Evolutionary conservation across 2,888 invertebrate genomes (phyloP), one percentile per base, ranked within the genome.

Genomic region (Parnassius glacialis): DNA sequence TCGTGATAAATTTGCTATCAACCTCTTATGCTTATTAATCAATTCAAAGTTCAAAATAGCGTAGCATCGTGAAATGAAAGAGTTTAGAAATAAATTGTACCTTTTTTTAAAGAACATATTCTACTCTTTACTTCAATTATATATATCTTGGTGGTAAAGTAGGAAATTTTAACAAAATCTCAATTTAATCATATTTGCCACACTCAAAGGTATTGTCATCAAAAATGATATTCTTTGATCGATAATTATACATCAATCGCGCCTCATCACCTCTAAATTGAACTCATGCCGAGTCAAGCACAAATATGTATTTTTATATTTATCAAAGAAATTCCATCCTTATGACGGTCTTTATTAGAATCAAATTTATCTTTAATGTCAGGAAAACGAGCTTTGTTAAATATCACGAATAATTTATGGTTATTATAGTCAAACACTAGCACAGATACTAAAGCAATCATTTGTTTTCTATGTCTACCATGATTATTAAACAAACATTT

Each of bases 401-500:
- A 41, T 25, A 25, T 62, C 56, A 67, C 62, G 70, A 72, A 78
- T 81, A 79, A 83, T 80, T 79, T 84, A 83, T 81, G 79, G 73
- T 76, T 79, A 81, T 79, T 81, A 80, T 78, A 78, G 75, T 73
- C 75, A 75, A 78, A 78, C 79, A 78, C 70, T 74, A 74, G 74
- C 70, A 74, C 73, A 76, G 78, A 74, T 76, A 74, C 71, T 75
- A 74, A 70, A 77, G 79, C 73, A 80, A 75, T 79, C 79, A 83
- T 83, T 84, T 85, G 83, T 85, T 82, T 84, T 80, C 75, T 67
- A 62, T 65, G 77, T 80, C 75, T 74, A 77, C 71, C 74, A 80
- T 70, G 76, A 81, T 81, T 84, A 84, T 84, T 81, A 83, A 74
- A 83, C 78, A 79, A 76, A 81, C 79, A 78, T 79, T 84, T 80